phyloP scores from a whole-genome alignment of 1,140 invertebrate genomes.

The Anoplophora glabripennis region DNA sequence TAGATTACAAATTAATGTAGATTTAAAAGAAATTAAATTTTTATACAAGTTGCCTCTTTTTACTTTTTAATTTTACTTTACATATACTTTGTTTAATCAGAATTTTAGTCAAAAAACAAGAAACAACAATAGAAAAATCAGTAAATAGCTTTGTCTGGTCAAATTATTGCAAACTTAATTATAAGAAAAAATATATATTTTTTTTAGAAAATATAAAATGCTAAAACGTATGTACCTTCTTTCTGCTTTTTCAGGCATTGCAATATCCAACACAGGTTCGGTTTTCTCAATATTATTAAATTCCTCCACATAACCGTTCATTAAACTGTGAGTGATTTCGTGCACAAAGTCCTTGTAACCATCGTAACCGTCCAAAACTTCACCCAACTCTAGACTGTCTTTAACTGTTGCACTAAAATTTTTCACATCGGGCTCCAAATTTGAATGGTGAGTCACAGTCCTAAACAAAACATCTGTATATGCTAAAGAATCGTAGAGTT shows the following conservation, averaged over 20 bases:
- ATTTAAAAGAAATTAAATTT: too few relatives aligned
- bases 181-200: too few relatives aligned
- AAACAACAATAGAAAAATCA: too few relatives aligned
- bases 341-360: slow-evolving; percentile 17
- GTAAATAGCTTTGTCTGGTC: too few relatives aligned
- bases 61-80: too few relatives aligned
- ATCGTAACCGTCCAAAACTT: slow-evolving; percentile 18
- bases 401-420: slow-evolving; percentile 22
- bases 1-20: too few relatives aligned
- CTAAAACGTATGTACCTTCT: slow-evolving; percentile 27
- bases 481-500: slow-evolving; percentile 30
- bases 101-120: too few relatives aligned
- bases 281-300: slow-evolving; percentile 19
- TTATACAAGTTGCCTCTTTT: too few relatives aligned
- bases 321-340: slow-evolving; percentile 34
- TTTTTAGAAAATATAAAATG: too few relatives aligned
- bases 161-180: too few relatives aligned
- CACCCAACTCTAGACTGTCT: slow-evolving; percentile 37
- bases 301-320: slow-evolving; percentile 24
- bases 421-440: slow-evolving; percentile 27
- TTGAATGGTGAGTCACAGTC: slow-evolving; percentile 16
- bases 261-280: slow-evolving; percentile 21
- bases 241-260: slow-evolving; percentile 27
- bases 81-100: too few relatives aligned
- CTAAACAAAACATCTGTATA: slow-evolving; percentile 33